These are phyloP conservation scores for Drosophila fulvimacula DNA, from an alignment of 2,888 invertebrate species.

Conservation along the genomic window DNA sequence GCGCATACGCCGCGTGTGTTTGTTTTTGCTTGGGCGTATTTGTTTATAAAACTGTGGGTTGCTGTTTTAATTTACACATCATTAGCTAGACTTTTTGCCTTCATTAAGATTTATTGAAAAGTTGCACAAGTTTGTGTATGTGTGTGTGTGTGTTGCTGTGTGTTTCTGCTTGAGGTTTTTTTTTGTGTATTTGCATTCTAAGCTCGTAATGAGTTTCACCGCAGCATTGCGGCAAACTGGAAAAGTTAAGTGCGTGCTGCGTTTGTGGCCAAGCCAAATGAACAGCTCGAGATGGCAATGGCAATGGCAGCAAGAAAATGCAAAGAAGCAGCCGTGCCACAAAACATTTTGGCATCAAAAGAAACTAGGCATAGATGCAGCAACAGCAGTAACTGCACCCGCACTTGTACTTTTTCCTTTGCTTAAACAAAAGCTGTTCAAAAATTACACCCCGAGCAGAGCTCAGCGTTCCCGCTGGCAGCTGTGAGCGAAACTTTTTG, in stretches of 20 bases:
- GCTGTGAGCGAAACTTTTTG: conserved; percentile 75
- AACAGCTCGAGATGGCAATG: no score
- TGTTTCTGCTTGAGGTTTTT: conserved; percentile 51
- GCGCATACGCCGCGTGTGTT: conserved; percentile 49
- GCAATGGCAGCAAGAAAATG: conserved; percentile 46
- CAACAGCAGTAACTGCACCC: conserved; percentile 34
- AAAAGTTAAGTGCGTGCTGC: conserved; percentile 80
- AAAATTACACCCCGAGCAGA: conserved; percentile 1
- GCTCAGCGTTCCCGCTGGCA: not conserved
- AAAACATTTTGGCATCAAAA: conserved; percentile 67
- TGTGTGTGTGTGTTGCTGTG: conserved; percentile 14
- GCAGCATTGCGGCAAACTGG: conserved; percentile 75
- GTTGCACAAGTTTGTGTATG: conserved; percentile 28
- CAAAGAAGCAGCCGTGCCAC: conserved; percentile 51
- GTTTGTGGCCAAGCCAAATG: conserved; percentile 76
- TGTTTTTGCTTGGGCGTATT: conserved; percentile 7
- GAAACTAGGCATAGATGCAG: conserved; percentile 54
- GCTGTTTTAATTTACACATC: conserved; percentile 72
- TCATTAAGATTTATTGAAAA: conserved; percentile 72
- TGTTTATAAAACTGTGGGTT: conserved; percentile 47
- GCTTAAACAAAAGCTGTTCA: conserved; percentile 67
- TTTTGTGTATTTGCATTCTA: conserved; percentile 73
- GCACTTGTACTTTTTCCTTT: conserved; percentile 70
- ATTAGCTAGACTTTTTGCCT: conserved; percentile 65
- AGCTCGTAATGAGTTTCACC: conserved; percentile 80